These are phyloP conservation scores for Tringa solitaria DNA, from an alignment of 2,113 vertebrate genomes.

Conservation along the genomic window DNA sequence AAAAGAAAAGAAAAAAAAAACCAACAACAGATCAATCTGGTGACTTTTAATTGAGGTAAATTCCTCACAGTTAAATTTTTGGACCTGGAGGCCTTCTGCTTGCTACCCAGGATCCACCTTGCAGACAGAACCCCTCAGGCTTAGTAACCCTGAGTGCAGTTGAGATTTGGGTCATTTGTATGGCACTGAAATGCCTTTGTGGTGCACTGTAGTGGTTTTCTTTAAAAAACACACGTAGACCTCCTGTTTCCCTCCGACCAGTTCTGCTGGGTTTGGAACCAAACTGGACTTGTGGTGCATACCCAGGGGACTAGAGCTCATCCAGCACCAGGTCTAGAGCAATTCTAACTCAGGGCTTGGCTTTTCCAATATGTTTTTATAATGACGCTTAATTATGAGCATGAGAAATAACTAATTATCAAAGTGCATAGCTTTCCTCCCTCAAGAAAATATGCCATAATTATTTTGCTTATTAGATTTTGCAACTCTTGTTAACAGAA, in stretches of 20 bases:
- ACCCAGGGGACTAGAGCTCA: background rate
- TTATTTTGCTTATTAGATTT: background rate
- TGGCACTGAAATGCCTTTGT: slow-evolving; percentile 5
- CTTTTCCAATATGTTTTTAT: slow-evolving; percentile 10
- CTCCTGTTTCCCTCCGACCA: background rate
- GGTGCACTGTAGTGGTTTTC: background rate
- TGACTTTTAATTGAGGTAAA: background rate
- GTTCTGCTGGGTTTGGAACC: background rate
- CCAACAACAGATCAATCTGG: background rate
- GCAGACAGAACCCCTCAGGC: background rate
- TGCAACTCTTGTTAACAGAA: background rate
- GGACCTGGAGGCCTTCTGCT: background rate
- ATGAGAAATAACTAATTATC: slow-evolving; percentile 8
- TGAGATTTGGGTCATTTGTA: slow-evolving; percentile 14
- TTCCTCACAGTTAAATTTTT: background rate
- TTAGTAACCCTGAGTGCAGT: background rate
- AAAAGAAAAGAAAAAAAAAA: background rate
- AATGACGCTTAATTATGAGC: background rate
- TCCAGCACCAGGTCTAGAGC: background rate
- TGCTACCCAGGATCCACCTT: background rate
- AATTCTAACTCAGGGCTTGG: background rate
- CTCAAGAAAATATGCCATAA: background rate
- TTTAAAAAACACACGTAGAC: background rate
- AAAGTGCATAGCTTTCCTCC: background rate
- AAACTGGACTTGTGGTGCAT: background rate